Base-by-base conservation (phyloP, 2,113 vertebrate genomes). In the Heteronetta atricapilla region DNA sequence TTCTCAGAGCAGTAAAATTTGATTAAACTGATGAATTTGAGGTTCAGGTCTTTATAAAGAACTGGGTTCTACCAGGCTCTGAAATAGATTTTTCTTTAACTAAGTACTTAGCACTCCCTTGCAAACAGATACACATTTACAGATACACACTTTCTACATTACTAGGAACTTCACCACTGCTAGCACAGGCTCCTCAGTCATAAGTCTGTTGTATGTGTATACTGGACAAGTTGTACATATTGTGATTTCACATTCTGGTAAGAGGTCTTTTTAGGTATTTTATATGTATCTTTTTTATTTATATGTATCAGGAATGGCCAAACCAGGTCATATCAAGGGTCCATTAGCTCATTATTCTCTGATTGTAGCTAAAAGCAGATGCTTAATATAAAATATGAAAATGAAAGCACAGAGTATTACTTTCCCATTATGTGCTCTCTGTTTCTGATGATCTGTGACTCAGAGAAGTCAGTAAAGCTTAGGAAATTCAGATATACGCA, bases 31-130 rank as follows among this genome's bases (percentile, higher is more conserved):
- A 70, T 44, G 14, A 69, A 69, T 62, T 69, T 42, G 70, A 78
- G 44, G 25, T 17, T 74, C 31, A 89, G 44, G 4, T 6, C 31
- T 84, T 17, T 59, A 31, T 44, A 34, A 63, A 95, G 74, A 70
- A 62, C 29, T 53, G 33, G 2, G 7, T 75, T 84, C 40, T 67
- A 77, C 55, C 17, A 78, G 28, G 23, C 23, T 91, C 50, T 48
- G 48, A 76, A 82, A 44, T 48, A 82, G 33, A 67, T 66, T 88
- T 83, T 89, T 10, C 15, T 89, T 53, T 91, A 63, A 78, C 58
- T 66, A 46, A 16, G 2, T 34, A 31, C 9, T 78, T 72, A 22
- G 15, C 20, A 72, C 11, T 91, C 22, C 12, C 52, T 26, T 36
- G 28, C 60, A 40, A 80, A 58, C 17, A 82, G 23, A 68, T 68